Evolutionary conservation across 2,113 vertebrate species (phyloP), one percentile per base, ranked within the genome.

Genomic region (Tor tambroides): DNA sequence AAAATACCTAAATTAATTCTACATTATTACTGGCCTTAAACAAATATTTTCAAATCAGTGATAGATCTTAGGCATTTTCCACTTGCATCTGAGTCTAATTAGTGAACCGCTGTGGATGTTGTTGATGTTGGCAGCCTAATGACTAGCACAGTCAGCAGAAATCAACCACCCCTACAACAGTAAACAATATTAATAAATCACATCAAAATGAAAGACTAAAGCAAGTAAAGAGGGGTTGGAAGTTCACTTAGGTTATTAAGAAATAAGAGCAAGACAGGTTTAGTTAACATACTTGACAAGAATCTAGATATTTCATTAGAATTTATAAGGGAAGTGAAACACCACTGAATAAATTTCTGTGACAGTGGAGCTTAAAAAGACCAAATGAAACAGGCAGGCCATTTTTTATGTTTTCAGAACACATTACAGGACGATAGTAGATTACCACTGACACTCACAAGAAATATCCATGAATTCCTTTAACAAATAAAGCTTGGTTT

Each of bases 1-100:
- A 26, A 49, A 76, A 49, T 17, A 49, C 74, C 41, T 74, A 0
- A 72, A 74, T n/a, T 14, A 23, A 72, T 72, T 41, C 19, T 72
- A 12, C 71, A 74, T n/a, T 23, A 72, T 41, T 41, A n/a, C 23
- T 41, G 2, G 35, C 5, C 10, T 74, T 41, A 12, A 17, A 12
- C 6, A 11, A 76, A 59, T 23, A 19, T 38, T 21, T 7, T n/a
- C 0, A 63, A 15, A 81, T 63, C 21, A 43, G 21, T 4, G 10
- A 38, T 38, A 81, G 21, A 85, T 88, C 51, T 41, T 21, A 51
- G 75, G 26, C 54, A 85, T 6, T 61, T 26, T 43, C 49, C 15
- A n/a, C 14, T n/a, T 80, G 71, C 43, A 82, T 41, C 38, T 83
- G 49, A 83, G 56, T 77, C 84, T 43, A 86, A 88, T 86, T 88